Conservation (phyloP, 1,140 invertebrate genomes). For the Antheraea mylitta region DNA sequence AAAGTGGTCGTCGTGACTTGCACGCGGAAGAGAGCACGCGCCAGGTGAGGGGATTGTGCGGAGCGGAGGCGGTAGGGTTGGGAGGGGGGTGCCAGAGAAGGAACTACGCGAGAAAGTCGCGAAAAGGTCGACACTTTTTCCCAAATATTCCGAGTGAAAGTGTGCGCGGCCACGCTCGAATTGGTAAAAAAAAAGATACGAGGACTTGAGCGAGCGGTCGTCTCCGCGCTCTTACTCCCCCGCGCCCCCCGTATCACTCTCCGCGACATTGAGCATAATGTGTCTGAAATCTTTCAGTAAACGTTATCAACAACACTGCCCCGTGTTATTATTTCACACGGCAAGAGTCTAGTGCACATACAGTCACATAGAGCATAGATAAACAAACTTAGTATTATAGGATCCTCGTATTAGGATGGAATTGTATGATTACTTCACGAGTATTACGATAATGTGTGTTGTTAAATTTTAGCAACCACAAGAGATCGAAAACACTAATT, state of each 20-base stretch:
- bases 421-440: too few species aligned
- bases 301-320: too few species aligned
- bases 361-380: too few species aligned
- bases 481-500: too few species aligned
- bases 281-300: too few species aligned
- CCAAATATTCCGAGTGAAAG: slow-evolving; percentile 77
- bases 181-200: slow-evolving; percentile 51
- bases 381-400: too few species aligned
- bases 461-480: too few species aligned
- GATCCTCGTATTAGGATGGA: too few species aligned
- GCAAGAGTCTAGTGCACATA: too few species aligned
- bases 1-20: slow-evolving; percentile 45
- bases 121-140: slow-evolving; percentile 75
- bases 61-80: slow-evolving; percentile 18
- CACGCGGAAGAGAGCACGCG: slow-evolving; percentile 41
- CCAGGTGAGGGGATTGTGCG: slow-evolving; percentile 21
- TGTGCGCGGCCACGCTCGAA: slow-evolving; percentile 50
- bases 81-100: slow-evolving; percentile 19
- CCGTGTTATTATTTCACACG: too few species aligned
- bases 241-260: background rate
- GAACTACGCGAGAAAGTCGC: slow-evolving; percentile 59
- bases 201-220: background rate
- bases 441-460: too few species aligned
- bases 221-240: background rate
- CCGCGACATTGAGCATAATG: too few species aligned